These are phyloP conservation scores for Xerus inauris DNA, from an alignment of 2,113 vertebrate species.

Conservation along the genomic window DNA sequence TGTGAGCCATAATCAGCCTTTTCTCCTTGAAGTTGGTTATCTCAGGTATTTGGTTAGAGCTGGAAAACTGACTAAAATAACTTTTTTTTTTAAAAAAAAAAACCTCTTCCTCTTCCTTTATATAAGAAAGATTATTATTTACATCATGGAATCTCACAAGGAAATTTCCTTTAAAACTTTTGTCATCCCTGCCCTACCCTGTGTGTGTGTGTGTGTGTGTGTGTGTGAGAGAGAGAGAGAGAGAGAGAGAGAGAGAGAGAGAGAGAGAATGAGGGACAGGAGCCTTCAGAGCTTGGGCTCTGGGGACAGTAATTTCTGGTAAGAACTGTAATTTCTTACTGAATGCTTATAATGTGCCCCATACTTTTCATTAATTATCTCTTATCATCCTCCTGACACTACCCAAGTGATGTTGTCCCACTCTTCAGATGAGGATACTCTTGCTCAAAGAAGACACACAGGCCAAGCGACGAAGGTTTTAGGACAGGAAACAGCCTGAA, in stretches of 20 bases:
- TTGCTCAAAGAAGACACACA: neutral
- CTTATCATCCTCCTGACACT: neutral
- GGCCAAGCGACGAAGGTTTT: neutral
- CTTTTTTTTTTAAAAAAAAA: neutral
- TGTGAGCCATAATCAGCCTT: neutral
- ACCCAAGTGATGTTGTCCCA: neutral
- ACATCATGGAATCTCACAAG: neutral
- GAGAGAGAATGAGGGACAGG: too few relatives aligned
- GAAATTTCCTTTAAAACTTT: constrained; percentile 36
- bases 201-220: neutral
- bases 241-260: too few relatives aligned
- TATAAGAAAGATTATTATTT: neutral
- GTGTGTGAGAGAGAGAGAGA: too few relatives aligned
- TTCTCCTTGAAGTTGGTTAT: neutral
- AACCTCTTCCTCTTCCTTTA: neutral
- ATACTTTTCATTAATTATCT: neutral
- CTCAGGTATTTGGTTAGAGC: neutral
- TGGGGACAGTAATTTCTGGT: neutral
- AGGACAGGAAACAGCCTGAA: neutral
- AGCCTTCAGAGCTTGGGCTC: neutral
- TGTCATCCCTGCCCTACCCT: neutral
- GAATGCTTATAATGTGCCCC: neutral
- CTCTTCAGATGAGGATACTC: neutral
- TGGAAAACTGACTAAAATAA: neutral
- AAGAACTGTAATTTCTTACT: neutral